Evolutionary conservation across 2,113 vertebrate species (phyloP).

Genomic region (Chlamydotis undulata): DNA sequence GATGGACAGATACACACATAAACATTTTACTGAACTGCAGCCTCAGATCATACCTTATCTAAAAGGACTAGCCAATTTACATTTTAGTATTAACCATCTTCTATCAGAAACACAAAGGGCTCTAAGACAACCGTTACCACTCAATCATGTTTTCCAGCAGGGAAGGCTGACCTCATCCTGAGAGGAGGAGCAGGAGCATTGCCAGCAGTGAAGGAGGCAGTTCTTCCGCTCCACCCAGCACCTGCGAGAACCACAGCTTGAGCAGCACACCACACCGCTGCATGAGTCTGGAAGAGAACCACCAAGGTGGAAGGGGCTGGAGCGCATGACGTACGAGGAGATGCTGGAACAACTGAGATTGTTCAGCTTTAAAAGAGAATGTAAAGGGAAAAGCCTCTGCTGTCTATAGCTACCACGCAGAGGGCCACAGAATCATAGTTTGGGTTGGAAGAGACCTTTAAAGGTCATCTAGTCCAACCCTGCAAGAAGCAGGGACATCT

Average conservation of each 20-base stretch:
- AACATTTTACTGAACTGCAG: not conserved
- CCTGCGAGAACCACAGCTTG: fast-evolving
- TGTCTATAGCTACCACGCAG: not conserved
- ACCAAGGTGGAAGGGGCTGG: not conserved
- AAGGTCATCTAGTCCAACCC: too few relatives aligned
- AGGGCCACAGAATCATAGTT: not conserved
- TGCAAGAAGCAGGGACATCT: too few relatives aligned
- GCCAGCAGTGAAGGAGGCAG: not conserved
- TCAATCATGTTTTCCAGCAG: not conserved
- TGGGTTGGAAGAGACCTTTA: too few relatives aligned
- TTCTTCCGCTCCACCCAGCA: not conserved
- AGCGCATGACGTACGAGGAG: not conserved
- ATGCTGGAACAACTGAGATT: not conserved
- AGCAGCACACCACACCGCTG: not conserved
- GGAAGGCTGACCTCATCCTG: not conserved
- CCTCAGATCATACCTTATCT: not conserved
- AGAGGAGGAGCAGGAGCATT: not conserved
- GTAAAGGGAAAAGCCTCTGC: not conserved
- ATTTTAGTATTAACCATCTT: not conserved
- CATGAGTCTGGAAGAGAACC: not conserved
- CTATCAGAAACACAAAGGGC: not conserved
- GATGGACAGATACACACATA: not conserved
- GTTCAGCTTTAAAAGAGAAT: not conserved
- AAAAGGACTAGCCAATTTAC: not conserved
- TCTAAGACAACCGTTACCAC: not conserved